A percentile compares a stretch with the other conserved stretches of the same genome.
These are phyloP conservation scores for Lypha dubia DNA, from an alignment of 2,888 invertebrate genomes.

Conservation along the genomic window DNA sequence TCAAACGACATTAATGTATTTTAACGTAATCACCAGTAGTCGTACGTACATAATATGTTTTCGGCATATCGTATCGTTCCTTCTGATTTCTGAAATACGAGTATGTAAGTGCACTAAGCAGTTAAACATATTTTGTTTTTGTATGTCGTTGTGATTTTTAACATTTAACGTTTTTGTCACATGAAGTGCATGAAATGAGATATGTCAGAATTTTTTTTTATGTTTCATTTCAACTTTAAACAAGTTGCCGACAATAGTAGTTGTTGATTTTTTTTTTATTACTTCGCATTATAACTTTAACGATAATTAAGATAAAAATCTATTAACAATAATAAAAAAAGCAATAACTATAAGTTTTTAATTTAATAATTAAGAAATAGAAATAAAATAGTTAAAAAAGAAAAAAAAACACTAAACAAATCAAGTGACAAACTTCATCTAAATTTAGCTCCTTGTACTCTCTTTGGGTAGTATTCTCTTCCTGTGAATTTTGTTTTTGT, in stretches of 20 bases:
- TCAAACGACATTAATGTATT: constrained; percentile 11
- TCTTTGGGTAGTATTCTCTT: neutral
- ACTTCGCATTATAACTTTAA: constrained; percentile 20
- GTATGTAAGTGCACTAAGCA: constrained; percentile 6
- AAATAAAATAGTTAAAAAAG: constrained; percentile 8
- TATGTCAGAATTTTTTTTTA: constrained; percentile 62
- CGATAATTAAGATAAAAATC: constrained; percentile 66
- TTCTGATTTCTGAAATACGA: constrained; percentile 39
- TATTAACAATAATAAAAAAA: constrained; percentile 26
- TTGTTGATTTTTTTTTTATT: constrained; percentile 34
- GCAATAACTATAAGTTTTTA: constrained; percentile 1
- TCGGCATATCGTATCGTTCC: constrained; percentile 13
- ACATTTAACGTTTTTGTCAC: constrained; percentile 61
- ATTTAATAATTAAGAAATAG: constrained; percentile 49
- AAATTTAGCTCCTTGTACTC: constrained; percentile 3
- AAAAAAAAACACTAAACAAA: constrained; percentile 18
- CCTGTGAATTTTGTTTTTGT: constrained; percentile 54
- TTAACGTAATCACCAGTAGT: neutral
- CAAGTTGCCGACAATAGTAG: constrained; percentile 67
- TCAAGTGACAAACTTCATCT: constrained; percentile 13
- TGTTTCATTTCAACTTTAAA: constrained; percentile 49
- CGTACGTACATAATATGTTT: neutral
- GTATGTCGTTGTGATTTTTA: constrained; percentile 23
- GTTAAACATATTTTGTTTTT: constrained; percentile 2
- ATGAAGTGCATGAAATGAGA: constrained; percentile 70